Conservation (phyloP, 2,888 invertebrate species). For the Horisme vitalbata region DNA sequence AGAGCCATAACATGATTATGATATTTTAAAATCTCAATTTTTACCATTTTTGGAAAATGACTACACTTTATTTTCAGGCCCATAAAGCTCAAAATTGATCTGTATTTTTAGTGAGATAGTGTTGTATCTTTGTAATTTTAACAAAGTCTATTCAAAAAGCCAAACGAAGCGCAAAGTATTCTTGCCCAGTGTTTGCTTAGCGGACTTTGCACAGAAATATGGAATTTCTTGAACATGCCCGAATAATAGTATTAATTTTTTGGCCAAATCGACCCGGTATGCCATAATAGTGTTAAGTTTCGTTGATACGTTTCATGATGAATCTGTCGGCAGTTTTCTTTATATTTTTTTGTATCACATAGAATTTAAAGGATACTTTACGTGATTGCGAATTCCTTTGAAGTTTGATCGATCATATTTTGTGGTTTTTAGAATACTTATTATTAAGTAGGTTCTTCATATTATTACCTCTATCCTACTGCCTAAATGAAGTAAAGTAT, state of each 20-base stretch:
- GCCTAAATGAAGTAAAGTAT: too few species aligned
- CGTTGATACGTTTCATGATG: conserved; percentile 69
- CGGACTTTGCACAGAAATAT: conserved; percentile 64
- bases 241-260: conserved; percentile 71
- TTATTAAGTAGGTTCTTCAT: neutral
- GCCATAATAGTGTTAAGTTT: conserved; percentile 75
- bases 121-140: conserved; percentile 38
- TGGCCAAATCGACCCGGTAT: conserved; percentile 56
- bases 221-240: conserved; percentile 54
- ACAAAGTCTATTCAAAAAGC: conserved; percentile 61
- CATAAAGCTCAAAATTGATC: conserved; percentile 37
- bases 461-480: neutral
- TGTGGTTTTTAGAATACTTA: neutral
- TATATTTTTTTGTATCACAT: conserved; percentile 36
- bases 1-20: conserved; percentile 67
- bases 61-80: conserved; percentile 22
- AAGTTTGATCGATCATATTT: conserved; percentile 24
- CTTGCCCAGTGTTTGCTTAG: conserved; percentile 67
- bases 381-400: conserved; percentile 16
- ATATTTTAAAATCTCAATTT: conserved; percentile 48
- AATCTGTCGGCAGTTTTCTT: conserved; percentile 66
- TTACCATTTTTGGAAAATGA: conserved; percentile 4
- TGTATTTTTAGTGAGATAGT: conserved; percentile 2
- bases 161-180: conserved; percentile 76
- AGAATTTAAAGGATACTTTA: conserved; percentile 12